These are phyloP conservation scores for Gymnothorax reevesii DNA, from an alignment of 2,797 vertebrate species.

Conservation along the genomic window DNA sequence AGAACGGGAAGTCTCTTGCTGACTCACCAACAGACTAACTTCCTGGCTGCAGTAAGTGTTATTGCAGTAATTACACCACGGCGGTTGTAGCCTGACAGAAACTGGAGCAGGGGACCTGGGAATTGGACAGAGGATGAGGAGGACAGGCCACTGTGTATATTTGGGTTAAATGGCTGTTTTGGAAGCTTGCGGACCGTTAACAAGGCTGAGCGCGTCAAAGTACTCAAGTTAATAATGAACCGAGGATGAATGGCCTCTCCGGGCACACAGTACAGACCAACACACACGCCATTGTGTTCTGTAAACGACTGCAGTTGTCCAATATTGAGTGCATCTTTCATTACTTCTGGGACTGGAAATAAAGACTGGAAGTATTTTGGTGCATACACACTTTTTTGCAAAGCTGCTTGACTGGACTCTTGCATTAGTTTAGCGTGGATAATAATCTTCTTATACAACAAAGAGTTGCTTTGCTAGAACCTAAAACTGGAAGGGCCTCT, in stretches of 20 bases:
- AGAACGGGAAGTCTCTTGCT: background rate
- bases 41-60: background rate
- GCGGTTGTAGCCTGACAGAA: background rate
- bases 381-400: background rate
- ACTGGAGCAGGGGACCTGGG: constrained; percentile 3
- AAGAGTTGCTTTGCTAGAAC: background rate
- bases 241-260: background rate
- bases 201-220: background rate
- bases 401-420: background rate
- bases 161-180: background rate
- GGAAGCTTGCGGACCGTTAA: background rate
- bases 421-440: background rate
- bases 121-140: background rate
- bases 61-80: background rate
- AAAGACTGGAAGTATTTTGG: background rate
- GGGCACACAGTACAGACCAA: background rate
- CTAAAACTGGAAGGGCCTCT: background rate
- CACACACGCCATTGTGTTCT: background rate
- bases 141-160: background rate
- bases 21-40: background rate
- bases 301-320: background rate
- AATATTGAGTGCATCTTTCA: background rate
- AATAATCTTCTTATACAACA: background rate
- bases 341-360: background rate
- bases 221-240: background rate